Evolutionary conservation across 1,140 invertebrate species (phyloP).

Genomic region (Saccostrea echinata): DNA sequence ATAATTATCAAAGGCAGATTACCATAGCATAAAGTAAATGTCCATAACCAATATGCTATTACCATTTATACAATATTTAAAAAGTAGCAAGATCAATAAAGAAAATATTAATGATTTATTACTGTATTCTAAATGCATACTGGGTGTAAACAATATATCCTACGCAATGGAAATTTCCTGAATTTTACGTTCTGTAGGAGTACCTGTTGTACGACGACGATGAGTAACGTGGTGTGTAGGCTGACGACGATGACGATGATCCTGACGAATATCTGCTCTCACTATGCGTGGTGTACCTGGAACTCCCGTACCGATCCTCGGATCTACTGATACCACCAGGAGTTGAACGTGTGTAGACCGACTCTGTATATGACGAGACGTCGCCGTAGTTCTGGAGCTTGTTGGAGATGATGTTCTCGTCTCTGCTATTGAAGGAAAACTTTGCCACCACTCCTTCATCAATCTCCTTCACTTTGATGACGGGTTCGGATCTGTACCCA

Average conservation of each 20-base stretch:
- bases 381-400: slow-evolving; percentile 67
- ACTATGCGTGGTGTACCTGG: neutral
- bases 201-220: slow-evolving; percentile 25
- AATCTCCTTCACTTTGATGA: slow-evolving; percentile 61
- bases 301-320: neutral
- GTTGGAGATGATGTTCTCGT: slow-evolving; percentile 61
- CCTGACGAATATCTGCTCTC: slow-evolving; percentile 2
- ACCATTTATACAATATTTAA: neutral
- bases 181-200: neutral
- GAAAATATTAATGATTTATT: neutral
- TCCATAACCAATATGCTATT: too few species aligned
- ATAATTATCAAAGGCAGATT: slow-evolving; percentile 18
- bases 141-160: neutral
- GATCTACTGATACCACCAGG: neutral
- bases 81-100: neutral
- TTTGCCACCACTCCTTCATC: slow-evolving; percentile 68
- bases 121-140: neutral
- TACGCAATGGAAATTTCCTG: neutral
- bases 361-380: slow-evolving; percentile 13
- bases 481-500: slow-evolving; percentile 56
- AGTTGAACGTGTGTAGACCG: neutral
- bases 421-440: slow-evolving; percentile 65
- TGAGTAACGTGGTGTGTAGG: neutral
- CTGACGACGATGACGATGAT: neutral
- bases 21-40: neutral